These are phyloP conservation scores for Paradisaea rubra DNA, from an alignment of 2,113 vertebrate genomes.

Conservation along the genomic window DNA sequence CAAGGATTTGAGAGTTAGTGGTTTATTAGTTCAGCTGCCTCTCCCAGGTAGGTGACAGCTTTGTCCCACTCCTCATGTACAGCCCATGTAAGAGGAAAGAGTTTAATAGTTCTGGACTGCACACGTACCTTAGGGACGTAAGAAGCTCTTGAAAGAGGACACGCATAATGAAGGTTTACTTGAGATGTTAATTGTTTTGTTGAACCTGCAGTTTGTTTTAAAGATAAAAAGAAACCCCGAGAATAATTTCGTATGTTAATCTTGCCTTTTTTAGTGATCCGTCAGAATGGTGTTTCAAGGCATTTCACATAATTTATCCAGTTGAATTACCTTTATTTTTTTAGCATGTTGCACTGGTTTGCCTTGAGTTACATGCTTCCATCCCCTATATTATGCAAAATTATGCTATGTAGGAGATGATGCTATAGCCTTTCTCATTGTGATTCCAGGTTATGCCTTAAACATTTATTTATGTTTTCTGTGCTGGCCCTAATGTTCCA, in stretches of 20 bases:
- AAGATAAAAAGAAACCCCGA: neutral
- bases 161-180: neutral
- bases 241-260: neutral
- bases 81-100: neutral
- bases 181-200: neutral
- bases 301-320: neutral
- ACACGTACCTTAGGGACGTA: neutral
- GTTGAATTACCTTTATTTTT: neutral
- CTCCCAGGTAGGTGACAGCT: slow-evolving; percentile 71
- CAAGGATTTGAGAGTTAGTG: slow-evolving; percentile 83
- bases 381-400: neutral
- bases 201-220: neutral
- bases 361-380: neutral
- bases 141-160: neutral
- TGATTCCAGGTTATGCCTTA: neutral
- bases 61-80: neutral
- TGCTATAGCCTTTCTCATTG: neutral
- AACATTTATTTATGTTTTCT: neutral
- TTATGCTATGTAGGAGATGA: neutral
- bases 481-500: neutral
- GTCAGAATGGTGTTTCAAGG: neutral
- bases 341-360: neutral
- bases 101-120: neutral
- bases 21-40: slow-evolving; percentile 88
- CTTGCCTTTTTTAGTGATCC: neutral